phyloP scores from a whole-genome alignment of 64 coral and sea anemone genomes.

The Stichodactyla helianthus region DNA sequence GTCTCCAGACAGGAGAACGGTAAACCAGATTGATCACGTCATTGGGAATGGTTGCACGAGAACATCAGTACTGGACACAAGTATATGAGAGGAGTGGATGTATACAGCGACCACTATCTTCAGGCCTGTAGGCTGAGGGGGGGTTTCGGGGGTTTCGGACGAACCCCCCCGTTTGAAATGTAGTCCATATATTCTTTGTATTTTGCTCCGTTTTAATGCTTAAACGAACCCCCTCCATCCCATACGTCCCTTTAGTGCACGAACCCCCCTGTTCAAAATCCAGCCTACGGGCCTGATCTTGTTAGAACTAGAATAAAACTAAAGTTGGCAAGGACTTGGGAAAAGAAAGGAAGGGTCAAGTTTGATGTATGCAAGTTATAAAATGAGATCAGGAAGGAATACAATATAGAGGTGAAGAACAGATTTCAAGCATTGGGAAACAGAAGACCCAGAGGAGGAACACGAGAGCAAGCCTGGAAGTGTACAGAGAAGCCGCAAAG shows the following conservation, averaged over 20 bases:
- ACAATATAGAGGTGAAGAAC: not conserved
- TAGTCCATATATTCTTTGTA: too few species aligned
- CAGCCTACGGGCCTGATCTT: too few species aligned
- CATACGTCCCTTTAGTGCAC: too few species aligned
- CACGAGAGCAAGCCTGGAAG: not conserved
- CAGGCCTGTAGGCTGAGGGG: too few species aligned
- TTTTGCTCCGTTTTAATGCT: too few species aligned
- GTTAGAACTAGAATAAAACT: not conserved
- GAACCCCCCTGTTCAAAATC: too few species aligned
- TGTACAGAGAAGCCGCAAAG: constrained; percentile 24
- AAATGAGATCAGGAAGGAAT: constrained; percentile 33
- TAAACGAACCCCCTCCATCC: too few species aligned
- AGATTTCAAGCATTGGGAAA: constrained; percentile 15
- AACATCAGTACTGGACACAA: constrained; percentile 25
- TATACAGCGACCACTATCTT: constrained; percentile 38
- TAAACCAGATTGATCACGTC: constrained; percentile 32
- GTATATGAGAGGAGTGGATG: not conserved
- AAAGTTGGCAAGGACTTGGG: not conserved
- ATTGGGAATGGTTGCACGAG: constrained; percentile 16
- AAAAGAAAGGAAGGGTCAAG: not conserved
- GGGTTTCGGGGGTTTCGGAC: too few species aligned
- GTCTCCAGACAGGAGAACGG: constrained; percentile 28
- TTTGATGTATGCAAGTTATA: constrained; percentile 16
- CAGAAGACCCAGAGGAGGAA: constrained; percentile 16
- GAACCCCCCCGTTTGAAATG: too few species aligned